A percentile compares a stretch with the other conserved stretches of the same genome.
Conservation (phyloP, 2,113 vertebrate genomes). For the Phasianus colchicus region DNA sequence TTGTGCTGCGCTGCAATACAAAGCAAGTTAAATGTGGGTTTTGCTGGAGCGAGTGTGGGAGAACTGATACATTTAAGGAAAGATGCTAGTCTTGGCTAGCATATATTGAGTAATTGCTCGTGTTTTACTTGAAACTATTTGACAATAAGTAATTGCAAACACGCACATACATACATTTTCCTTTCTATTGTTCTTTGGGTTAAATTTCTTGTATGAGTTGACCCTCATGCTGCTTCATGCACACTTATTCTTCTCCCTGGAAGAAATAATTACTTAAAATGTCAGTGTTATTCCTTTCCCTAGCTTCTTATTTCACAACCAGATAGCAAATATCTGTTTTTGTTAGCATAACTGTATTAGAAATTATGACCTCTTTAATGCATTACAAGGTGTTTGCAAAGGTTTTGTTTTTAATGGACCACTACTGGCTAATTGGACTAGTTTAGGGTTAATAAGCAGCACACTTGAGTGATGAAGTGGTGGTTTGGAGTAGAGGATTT, state of each 20-base stretch:
- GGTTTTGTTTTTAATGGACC: background rate
- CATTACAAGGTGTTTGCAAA: background rate
- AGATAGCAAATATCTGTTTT: background rate
- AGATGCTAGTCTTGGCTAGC: background rate
- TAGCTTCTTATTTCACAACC: slow-evolving; percentile 25
- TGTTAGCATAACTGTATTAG: background rate
- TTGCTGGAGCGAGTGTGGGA: background rate
- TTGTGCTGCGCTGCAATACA: background rate
- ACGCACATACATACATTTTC: background rate
- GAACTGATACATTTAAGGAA: background rate
- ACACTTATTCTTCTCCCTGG: background rate
- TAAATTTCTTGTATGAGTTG: background rate
- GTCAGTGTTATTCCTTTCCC: slow-evolving; percentile 16
- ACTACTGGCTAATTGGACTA: slow-evolving; percentile 16
- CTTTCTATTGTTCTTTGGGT: background rate
- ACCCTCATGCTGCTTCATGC: background rate
- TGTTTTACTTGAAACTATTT: slow-evolving; percentile 10
- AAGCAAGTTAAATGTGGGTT: background rate
- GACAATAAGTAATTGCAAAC: background rate
- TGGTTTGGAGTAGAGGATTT: slow-evolving; percentile 19
- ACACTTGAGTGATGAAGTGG: background rate
- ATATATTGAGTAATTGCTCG: slow-evolving; percentile 20
- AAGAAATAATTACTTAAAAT: slow-evolving; percentile 27
- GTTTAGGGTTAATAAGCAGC: background rate
- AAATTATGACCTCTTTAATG: background rate